Base-by-base conservation (phyloP, 1,140 invertebrate species). In the Lasioglossum baleicum region DNA sequence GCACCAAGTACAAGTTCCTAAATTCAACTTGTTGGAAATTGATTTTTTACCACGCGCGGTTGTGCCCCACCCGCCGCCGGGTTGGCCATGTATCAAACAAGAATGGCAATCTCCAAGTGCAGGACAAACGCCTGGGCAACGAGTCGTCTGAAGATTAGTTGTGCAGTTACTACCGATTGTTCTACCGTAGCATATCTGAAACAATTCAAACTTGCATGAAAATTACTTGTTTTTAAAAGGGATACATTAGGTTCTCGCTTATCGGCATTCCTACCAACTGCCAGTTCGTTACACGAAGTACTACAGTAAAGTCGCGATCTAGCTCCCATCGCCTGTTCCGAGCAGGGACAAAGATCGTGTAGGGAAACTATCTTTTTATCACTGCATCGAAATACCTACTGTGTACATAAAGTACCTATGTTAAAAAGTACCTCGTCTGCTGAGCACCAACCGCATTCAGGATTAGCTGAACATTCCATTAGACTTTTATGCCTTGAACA, bases 381-480 rank as follows among this genome's bases (percentile, higher is more conserved):
- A n/a, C n/a, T n/a, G n/a, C n/a, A n/a, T n/a, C n/a, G n/a, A n/a
- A n/a, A n/a, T n/a, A n/a, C n/a, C n/a, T n/a, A n/a, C n/a, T n/a
- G n/a, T 0, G 31, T 35, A 35, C 31, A 4, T 20, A 58, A 7
- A 11, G 13, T 74, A n/a, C 58, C 11, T 74, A 22, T 20, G 7
- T 69, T 61, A 63, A 17, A 6, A 15, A 15, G 51, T 89, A 95
- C 94, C 71, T 96, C 96, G 85, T 97, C 96, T 51, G 96, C 96
- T 1, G 96, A 96, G 92, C 98, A 99, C 97, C 97, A 99, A 17
- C 98, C 97, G 91, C 98, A 99, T 90, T 98, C 97, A 0, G 97
- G 97, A 94, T 99, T 97, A 0, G 96, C 95, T 0, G 96, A 94
- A 88, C 98, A 99, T 83, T 96, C 95, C 22, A 96, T 95, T 78